Percentiles rank a stretch among this genome's conserved stretches.
Evolutionary conservation across 2,888 invertebrate species (phyloP).

Genomic region (Diadromus collaris): DNA sequence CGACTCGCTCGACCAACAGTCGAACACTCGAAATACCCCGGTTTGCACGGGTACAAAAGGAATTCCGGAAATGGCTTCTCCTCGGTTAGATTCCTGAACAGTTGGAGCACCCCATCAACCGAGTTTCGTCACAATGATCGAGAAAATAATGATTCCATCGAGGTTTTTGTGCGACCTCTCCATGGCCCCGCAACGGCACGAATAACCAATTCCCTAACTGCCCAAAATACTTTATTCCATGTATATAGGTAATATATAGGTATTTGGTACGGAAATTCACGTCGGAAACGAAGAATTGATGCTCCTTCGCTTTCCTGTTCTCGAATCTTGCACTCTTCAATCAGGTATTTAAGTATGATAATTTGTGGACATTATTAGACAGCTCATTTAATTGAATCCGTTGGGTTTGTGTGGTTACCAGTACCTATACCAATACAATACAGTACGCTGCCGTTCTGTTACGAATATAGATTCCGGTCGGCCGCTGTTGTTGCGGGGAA

Average conservation of each 20-base stretch:
- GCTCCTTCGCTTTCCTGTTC: too few species aligned
- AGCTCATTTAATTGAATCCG: too few species aligned
- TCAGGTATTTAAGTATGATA: too few species aligned
- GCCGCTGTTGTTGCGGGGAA: slow-evolving; percentile 7
- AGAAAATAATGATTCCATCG: neutral
- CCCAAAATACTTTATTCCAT: too few species aligned
- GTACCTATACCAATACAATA: slow-evolving; percentile 17
- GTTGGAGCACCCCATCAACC: neutral
- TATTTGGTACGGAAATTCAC: too few species aligned
- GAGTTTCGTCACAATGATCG: neutral
- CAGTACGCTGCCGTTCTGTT: slow-evolving; percentile 32
- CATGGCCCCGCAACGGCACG: too few species aligned
- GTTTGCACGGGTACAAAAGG: slow-evolving; percentile 39
- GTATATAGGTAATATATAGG: too few species aligned
- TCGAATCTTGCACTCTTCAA: too few species aligned
- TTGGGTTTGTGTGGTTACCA: slow-evolving; percentile 4
- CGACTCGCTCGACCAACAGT: slow-evolving; percentile 19
- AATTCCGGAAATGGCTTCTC: slow-evolving; percentile 48
- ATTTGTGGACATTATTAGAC: too few species aligned
- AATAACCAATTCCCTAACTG: too few species aligned
- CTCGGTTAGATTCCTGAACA: slow-evolving; percentile 41
- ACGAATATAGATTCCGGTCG: slow-evolving; percentile 46
- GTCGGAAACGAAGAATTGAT: too few species aligned
- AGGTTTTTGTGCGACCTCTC: too few species aligned
- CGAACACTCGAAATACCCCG: slow-evolving; percentile 4